Conservation (phyloP, 2,888 invertebrate species). For the Cryptocephalus primarius region DNA sequence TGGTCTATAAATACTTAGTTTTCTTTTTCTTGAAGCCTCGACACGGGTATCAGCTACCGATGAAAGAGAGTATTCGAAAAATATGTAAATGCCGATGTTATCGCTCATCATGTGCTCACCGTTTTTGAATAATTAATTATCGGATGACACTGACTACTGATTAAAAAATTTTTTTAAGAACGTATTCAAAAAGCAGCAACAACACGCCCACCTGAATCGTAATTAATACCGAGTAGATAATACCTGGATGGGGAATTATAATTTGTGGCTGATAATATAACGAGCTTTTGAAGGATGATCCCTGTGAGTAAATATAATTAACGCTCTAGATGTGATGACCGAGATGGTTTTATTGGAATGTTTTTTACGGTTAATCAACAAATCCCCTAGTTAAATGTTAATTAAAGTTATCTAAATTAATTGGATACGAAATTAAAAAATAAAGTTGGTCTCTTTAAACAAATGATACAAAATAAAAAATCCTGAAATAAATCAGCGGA, state of each 20-base stretch:
- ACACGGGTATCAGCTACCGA: constrained; percentile 6
- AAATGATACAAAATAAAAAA: too few species aligned
- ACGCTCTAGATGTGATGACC: too few species aligned
- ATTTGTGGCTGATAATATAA: constrained; percentile 8
- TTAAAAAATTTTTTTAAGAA: constrained; percentile 8
- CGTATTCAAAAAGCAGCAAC: background rate
- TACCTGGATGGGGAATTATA: constrained; percentile 11
- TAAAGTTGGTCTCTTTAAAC: too few species aligned
- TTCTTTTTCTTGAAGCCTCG: too few species aligned
- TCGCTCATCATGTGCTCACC: constrained; percentile 5
- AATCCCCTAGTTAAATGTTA: too few species aligned
- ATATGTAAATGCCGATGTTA: constrained; percentile 6
- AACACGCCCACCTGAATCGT: constrained; percentile 10
- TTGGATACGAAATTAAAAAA: too few species aligned
- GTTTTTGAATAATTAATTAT: constrained; percentile 15
- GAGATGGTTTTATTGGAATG: too few species aligned
- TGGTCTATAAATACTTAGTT: too few species aligned
- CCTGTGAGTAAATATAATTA: too few species aligned
- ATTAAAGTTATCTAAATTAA: too few species aligned
- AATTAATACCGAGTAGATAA: constrained; percentile 13
- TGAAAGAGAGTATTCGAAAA: constrained; percentile 2
- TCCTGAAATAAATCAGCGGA: too few species aligned
- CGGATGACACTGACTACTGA: constrained; percentile 12
- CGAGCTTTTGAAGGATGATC: constrained; percentile 9
- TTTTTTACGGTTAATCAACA: too few species aligned